These are phyloP conservation scores for Phocides pigmalion DNA, from an alignment of 1,140 invertebrate species.

Conservation along the genomic window DNA sequence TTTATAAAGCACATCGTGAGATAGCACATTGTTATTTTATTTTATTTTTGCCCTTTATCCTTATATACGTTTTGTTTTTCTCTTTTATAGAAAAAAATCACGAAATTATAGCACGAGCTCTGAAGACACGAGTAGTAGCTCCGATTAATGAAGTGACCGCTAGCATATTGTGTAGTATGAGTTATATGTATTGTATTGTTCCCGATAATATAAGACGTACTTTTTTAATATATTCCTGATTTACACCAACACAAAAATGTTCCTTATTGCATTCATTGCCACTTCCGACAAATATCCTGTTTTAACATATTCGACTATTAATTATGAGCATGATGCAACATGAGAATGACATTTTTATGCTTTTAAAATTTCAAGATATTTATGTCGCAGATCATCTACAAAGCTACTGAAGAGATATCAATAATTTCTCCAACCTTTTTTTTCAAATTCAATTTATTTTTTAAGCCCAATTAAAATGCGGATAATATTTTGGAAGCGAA, in stretches of 20 bases:
- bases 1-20: too few species aligned
- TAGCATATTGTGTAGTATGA: constrained; percentile 52
- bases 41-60: constrained; percentile 4
- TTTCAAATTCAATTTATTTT: too few species aligned
- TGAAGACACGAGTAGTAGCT: constrained; percentile 77
- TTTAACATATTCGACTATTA: too few species aligned
- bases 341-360: too few species aligned
- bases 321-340: too few species aligned
- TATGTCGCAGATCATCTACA: too few species aligned
- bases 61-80: constrained; percentile 64
- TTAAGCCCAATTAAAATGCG: too few species aligned
- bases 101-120: constrained; percentile 81
- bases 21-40: too few species aligned
- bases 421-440: too few species aligned
- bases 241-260: constrained; percentile 22
- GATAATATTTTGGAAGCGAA: too few species aligned
- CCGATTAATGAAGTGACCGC: constrained; percentile 69
- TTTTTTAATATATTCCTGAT: constrained; percentile 42
- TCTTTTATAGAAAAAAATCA: constrained; percentile 82
- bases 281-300: constrained; percentile 1
- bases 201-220: constrained; percentile 44
- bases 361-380: too few species aligned
- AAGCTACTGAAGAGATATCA: too few species aligned
- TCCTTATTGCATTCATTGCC: constrained; percentile 37
- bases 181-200: constrained; percentile 60